A percentile compares a stretch with the other conserved stretches of the same genome.
phyloP scores from a whole-genome alignment of 2,113 vertebrate species.

The Sinocyclocheilus anshuiensis region DNA sequence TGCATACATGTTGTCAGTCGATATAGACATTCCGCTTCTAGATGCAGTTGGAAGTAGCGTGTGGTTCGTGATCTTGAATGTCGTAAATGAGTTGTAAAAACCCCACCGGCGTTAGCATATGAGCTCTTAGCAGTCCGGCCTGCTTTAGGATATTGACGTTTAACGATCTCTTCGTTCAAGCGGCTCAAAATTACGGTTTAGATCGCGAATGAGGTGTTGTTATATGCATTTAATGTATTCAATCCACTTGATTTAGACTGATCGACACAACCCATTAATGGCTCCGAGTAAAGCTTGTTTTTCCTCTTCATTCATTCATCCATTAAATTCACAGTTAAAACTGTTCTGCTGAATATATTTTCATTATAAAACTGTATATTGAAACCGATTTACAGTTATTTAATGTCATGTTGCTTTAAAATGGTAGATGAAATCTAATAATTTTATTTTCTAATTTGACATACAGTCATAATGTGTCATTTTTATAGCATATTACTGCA shows the following conservation, averaged over 20 bases:
- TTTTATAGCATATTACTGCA: too few relatives aligned
- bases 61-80: neutral
- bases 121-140: slow-evolving; percentile 14
- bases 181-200: neutral
- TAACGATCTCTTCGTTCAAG: neutral
- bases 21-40: neutral
- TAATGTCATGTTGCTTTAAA: neutral
- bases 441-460: neutral
- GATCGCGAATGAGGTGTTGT: neutral
- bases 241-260: neutral
- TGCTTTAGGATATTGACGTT: neutral
- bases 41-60: neutral
- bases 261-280: neutral
- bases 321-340: neutral
- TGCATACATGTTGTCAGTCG: neutral
- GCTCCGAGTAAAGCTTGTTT: slow-evolving; percentile 4
- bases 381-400: neutral
- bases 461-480: neutral
- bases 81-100: slow-evolving; percentile 23
- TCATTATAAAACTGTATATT: neutral
- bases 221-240: neutral
- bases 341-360: neutral
- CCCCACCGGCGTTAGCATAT: slow-evolving; percentile 13
- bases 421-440: neutral
- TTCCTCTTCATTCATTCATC: neutral